Evolutionary conservation across 2,113 vertebrate species (phyloP), one percentile per base, ranked within the genome.

Genomic region (Bubo scandiacus): DNA sequence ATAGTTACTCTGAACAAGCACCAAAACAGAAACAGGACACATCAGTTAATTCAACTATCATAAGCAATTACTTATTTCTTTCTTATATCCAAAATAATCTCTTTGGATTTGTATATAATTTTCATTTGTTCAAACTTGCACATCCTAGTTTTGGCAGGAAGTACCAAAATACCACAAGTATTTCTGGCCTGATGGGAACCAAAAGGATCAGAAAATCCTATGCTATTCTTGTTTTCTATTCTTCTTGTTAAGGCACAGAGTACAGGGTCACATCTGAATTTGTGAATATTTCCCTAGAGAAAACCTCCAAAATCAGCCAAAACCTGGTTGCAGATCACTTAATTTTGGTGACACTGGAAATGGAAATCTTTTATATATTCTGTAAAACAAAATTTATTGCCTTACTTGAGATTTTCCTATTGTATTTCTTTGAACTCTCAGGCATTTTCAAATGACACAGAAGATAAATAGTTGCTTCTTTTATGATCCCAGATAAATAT

Each of bases 121-220:
- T 93, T 92, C 32, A 65, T 85, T 73, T 84, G 30, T 65, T 96
- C 51, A 84, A n/a, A 61, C 30, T 68, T 94, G 63, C 77, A 88
- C 34, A 80, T 92, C 67, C 86, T 89, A 92, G 42, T 88, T 92
- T 88, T 88, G 85, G 59, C 94, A 96, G 94, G 92, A 97, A 96
- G 79, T 95, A 93, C 88, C 66, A 93, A 96, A 97, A 97, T 96
- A 95, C 63, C 81, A 68, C 71, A 94, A 88, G 86, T 96, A 96
- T 96, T 96, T 96, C 88, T 90, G 94, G 36, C 54, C 52, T 96
- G 47, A 73, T 95, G 95, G 51, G 94, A 97, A 96, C 72, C 55
- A 89, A 92, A 94, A 83, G 38, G 17, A 88, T 93, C 74, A 96
- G 45, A 97, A 96, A 93, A 73, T n/a, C 12, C 47, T 72, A 62